A percentile compares a stretch with the other conserved stretches of the same genome.
phyloP scores from a whole-genome alignment of 1,140 invertebrate genomes.

The Dendrolimus kikuchii region DNA sequence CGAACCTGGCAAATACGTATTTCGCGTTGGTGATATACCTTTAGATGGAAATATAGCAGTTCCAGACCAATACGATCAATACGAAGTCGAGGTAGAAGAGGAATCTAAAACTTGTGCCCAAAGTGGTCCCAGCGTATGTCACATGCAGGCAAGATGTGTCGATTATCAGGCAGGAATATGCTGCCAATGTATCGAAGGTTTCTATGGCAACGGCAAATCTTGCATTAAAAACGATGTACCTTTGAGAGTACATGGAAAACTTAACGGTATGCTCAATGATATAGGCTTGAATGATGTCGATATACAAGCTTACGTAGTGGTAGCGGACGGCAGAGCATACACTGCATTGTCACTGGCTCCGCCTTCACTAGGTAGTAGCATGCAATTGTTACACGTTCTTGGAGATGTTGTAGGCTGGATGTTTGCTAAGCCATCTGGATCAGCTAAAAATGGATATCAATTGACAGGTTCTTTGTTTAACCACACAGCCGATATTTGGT shows the following conservation, averaged over 20 bases:
- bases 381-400: constrained; percentile 86
- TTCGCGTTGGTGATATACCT: constrained; percentile 80
- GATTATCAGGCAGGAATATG: constrained; percentile 91
- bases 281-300: constrained; percentile 82
- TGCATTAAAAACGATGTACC: constrained; percentile 89
- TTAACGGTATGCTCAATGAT: constrained; percentile 87
- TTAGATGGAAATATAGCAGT: constrained; percentile 75
- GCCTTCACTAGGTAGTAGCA: constrained; percentile 79
- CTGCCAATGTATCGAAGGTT: constrained; percentile 86
- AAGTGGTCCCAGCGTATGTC: constrained; percentile 79
- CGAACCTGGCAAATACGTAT: constrained; percentile 88
- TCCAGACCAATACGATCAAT: constrained; percentile 76
- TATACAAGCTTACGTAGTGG: constrained; percentile 93
- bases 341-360: constrained; percentile 90
- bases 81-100: constrained; percentile 51
- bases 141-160: constrained; percentile 85
- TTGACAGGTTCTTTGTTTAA: constrained; percentile 88
- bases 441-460: constrained; percentile 89
- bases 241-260: constrained; percentile 88
- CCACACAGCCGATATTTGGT: constrained; percentile 83
- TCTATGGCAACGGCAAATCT: constrained; percentile 91
- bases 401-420: constrained; percentile 91
- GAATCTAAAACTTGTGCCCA: constrained; percentile 71
- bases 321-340: constrained; percentile 90
- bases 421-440: constrained; percentile 85